Base-by-base conservation (phyloP, 2,113 vertebrate species). In the Notothenia rossii region DNA sequence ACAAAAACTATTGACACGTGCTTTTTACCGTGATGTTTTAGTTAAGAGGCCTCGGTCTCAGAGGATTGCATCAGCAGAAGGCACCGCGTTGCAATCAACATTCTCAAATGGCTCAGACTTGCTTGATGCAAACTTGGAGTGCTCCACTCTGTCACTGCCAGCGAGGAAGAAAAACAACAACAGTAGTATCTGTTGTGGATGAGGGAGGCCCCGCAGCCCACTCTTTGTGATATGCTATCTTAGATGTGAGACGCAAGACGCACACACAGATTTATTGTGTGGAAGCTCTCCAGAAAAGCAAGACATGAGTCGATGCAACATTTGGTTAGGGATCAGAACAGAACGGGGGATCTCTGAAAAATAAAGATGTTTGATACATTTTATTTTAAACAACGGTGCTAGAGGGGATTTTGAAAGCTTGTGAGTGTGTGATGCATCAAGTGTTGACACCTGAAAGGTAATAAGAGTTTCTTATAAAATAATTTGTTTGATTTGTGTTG, bases 121-220 rank as follows among this genome's bases (percentile, higher is more conserved):
- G 83, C 76, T 86, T 75, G 67, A 82, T 75, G 59, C 67, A 76
- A 87, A 78, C 81, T 75, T 87, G 87, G 90, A 90, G 83, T 53
- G 75, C 63, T 75, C 67, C 11, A 43, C 67, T 64, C 46, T 59
- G 75, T 89, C 79, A 75, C 64, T 88, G 79, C 82, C 82, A 81
- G 68, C 53, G 15, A 79, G 68, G 61, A 61, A 46, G 51, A 54
- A 83, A 84, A 82, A 75, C n/a, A 85, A 67, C 72, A 81, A 75
- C 71, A 73, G 75, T 74, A 51, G 84, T 80, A 75, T 87, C 75
- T 88, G 84, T 72, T 75, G 86, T 75, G 81, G 67, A 77, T 75
- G 77, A 84, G 71, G 84, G 83, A 79, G 79, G 72, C 86, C 84
- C 79, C 45, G 70, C 81, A 87, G 85, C 87, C 84, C 67, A 68